Percentiles rank a stretch among this genome's conserved stretches.
Evolutionary conservation across 2,888 invertebrate genomes (phyloP).

Genomic region (Dolomedes plantarius): DNA sequence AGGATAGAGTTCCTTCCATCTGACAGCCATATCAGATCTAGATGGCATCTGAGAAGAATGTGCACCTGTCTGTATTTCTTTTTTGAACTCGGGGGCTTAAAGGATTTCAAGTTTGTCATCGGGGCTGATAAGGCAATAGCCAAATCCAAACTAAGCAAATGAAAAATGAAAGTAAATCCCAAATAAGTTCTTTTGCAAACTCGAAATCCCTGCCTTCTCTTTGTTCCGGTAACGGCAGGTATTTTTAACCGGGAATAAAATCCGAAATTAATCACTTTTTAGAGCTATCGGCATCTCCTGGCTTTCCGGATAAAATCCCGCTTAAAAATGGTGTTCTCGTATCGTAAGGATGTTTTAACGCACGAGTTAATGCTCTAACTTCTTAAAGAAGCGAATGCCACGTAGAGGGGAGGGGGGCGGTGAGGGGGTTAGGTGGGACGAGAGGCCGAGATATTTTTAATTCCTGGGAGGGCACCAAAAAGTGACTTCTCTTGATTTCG

Average conservation of each 20-base stretch:
- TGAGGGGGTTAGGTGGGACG: neutral
- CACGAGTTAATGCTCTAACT: conserved; percentile 51
- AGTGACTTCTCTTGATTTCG: no score
- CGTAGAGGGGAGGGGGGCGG: neutral
- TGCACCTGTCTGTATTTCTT: conserved; percentile 12
- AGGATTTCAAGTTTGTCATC: conserved; percentile 40
- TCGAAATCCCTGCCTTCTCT: conserved; percentile 44
- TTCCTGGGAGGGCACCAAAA: neutral
- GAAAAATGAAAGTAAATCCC: conserved; percentile 56
- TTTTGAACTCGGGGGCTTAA: conserved; percentile 11
- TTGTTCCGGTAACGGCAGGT: conserved; percentile 28
- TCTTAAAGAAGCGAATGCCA: conserved; percentile 14
- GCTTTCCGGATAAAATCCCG: conserved; percentile 44
- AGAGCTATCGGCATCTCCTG: conserved; percentile 64
- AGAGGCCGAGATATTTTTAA: neutral
- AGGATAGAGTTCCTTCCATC: neutral
- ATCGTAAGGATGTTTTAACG: conserved; percentile 39
- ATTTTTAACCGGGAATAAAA: conserved; percentile 60
- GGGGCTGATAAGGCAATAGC: conserved; percentile 43
- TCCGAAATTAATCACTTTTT: conserved; percentile 70
- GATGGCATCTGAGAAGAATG: neutral
- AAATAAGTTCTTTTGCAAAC: conserved; percentile 65
- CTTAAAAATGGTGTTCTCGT: conserved; percentile 34
- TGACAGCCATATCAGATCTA: neutral
- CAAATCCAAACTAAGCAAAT: conserved; percentile 33